These are phyloP conservation scores for Conus ventricosus DNA, from an alignment of 1,140 invertebrate species.

Conservation along the genomic window DNA sequence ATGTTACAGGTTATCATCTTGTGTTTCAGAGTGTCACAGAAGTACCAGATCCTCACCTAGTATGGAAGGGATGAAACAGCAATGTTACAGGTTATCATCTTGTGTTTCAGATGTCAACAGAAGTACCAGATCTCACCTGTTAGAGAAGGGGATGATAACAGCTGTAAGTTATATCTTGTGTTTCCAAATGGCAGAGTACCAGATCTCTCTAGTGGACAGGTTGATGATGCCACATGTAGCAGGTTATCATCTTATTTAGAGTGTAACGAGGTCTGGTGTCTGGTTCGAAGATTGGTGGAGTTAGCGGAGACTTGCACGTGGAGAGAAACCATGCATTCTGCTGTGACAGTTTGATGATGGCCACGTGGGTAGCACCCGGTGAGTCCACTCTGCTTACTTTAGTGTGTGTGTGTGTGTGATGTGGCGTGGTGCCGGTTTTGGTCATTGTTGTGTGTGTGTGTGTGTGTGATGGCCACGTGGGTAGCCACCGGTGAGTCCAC, in stretches of 20 bases:
- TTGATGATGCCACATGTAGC: neutral
- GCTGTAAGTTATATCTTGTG: too few relatives aligned
- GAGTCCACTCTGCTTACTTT: neutral
- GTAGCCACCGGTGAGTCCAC: too few relatives aligned
- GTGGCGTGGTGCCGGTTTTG: too few relatives aligned
- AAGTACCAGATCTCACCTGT: slow-evolving; percentile 83
- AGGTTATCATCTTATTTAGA: slow-evolving; percentile 79
- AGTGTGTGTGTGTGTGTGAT: too few relatives aligned
- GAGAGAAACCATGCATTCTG: slow-evolving; percentile 92
- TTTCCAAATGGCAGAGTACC: slow-evolving; percentile 81
- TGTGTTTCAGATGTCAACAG: slow-evolving; percentile 79
- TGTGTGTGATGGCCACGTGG: too few relatives aligned
- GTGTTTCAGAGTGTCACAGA: slow-evolving; percentile 80
- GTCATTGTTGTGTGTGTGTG: too few relatives aligned
- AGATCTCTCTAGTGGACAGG: neutral
- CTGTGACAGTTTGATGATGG: slow-evolving; percentile 90
- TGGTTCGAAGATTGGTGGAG: slow-evolving; percentile 92
- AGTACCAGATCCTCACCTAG: slow-evolving; percentile 83
- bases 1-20: slow-evolving; percentile 73
- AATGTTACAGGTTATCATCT: too few relatives aligned
- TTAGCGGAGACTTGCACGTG: slow-evolving; percentile 89
- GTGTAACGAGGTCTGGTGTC: slow-evolving; percentile 82
- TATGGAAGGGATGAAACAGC: too few relatives aligned
- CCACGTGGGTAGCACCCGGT: slow-evolving; percentile 81
- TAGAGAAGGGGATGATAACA: too few relatives aligned